Base-by-base conservation (phyloP, 2,113 vertebrate genomes). In the Phaetusa simplex region DNA sequence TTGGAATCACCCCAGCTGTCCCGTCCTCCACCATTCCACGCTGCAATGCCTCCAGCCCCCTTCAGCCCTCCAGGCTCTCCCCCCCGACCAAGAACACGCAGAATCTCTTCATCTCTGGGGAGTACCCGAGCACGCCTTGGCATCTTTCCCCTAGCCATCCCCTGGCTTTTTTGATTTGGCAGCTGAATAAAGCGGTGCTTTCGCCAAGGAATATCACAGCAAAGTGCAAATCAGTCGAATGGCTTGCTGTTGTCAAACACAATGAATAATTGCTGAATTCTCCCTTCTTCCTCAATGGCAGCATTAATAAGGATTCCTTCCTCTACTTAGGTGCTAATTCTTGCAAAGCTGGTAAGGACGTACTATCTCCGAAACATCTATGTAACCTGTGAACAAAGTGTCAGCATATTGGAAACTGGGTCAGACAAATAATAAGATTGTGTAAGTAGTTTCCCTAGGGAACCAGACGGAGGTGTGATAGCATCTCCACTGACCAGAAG, bases 371-470 rank as follows among this genome's bases (percentile, higher is more conserved):
- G 15, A 77, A 96, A 65, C 53, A 65, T 45, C 84, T 90, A 1
- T 27, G 78, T 49, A 95, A 82, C 79, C 87, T 86, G 93, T 80
- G 91, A 96, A 95, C 87, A 91, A 95, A 74, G 78, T 80, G 92
- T 91, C 92, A 94, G 85, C 96, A 66, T 45, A 77, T 61, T 88
- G 79, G 87, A 93, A 97, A 96, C 70, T 95, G 79, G 95, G 96
- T 96, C 95, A 97, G 96, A 86, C 92, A 95, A 94, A 91, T 82
- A 96, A 43, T n/a, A 59, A 67, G 73, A 66, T 62, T 82, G 90
- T 62, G 84, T 56, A 96, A 95, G 92, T 52, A 90, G 70, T 70
- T 96, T 95, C 93, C 95, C 96, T 70, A 61, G 96, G 96, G 96
- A 97, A 91, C 74, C 87, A 97, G 95, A 94, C 94, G 55, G 8